Evolutionary conservation across 2,113 vertebrate species (phyloP), one percentile per base, ranked within the genome.

Genomic region (Falco punctatus): DNA sequence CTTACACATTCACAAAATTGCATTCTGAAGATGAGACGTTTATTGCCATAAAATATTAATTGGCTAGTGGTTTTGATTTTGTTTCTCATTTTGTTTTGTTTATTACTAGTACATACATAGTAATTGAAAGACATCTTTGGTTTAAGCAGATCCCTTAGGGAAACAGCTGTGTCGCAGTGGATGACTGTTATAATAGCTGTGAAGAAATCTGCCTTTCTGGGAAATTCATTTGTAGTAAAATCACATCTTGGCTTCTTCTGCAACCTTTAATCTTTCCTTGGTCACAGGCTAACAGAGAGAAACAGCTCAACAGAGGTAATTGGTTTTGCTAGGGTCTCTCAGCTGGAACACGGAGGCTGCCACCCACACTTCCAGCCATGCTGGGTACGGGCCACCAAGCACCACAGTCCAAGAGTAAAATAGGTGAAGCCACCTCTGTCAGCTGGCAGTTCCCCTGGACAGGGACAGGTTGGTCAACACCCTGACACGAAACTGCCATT

Each of bases 341-440:
- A 54, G 33, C 7, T 58, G 62, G 48, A 77, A 24, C 10, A 6
- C 1, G 2, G 44, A 16, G 48, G 38, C 32, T 81, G 69, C 11
- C 58, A 32, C 15, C 11, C 30, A n/a, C 20, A 33, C 15, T n/a
- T 51, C 46, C 40, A 55, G 61, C 49, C 28, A 3, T 30, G n/a
- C 17, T 23, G 26, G 11, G 7, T 10, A 6, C 0, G 2, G 15
- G 30, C 46, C 13, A 12, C 38, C 1, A 1, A 70, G 23, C 17
- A 22, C 42, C 0, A 1, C 40, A 12, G 15, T 20, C 16, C 35
- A 32, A 24, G 32, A 58, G 55, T 20, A 65, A 19, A 4, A 3
- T 1, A 1, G 48, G 32, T 49, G 69, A 66, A 55, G 24, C 49
- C 21, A 32, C 10, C 5, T 84, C 67, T 51, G 46, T n/a, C 73